Evolutionary conservation across 2,888 invertebrate species (phyloP).

Genomic region (Thereva nobilitata): DNA sequence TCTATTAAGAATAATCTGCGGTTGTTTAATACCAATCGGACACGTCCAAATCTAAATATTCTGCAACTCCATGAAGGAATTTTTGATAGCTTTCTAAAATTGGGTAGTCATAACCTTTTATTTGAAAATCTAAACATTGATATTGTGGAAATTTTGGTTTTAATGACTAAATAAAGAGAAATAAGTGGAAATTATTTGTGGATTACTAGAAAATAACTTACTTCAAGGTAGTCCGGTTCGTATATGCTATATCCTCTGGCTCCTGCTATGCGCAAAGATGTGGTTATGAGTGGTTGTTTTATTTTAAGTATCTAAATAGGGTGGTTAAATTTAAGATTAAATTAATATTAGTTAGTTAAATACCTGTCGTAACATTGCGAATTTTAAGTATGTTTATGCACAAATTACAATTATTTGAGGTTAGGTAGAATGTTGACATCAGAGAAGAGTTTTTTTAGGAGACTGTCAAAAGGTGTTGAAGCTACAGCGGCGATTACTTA

Average conservation of each 20-base stretch:
- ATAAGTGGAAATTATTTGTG: background rate
- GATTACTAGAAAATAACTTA: constrained; percentile 54
- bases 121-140: constrained; percentile 74
- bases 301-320: background rate
- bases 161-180: constrained; percentile 48
- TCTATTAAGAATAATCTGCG: background rate
- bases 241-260: constrained; percentile 57
- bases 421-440: too few species aligned
- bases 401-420: too few species aligned
- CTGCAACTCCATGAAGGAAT: constrained; percentile 73
- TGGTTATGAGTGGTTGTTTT: background rate
- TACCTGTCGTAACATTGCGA: too few species aligned
- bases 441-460: too few species aligned
- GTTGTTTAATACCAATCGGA: constrained; percentile 66
- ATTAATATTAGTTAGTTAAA: too few species aligned
- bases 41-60: constrained; percentile 74
- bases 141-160: constrained; percentile 71
- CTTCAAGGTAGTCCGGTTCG: constrained; percentile 76
- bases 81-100: constrained; percentile 79
- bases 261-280: background rate
- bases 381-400: too few species aligned
- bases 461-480: too few species aligned
- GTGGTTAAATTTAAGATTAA: too few species aligned
- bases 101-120: constrained; percentile 82
- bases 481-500: too few species aligned